A percentile compares a stretch with the other conserved stretches of the same genome.
Evolutionary conservation across 1,140 invertebrate species (phyloP).

Genomic region (Atta colombica): DNA sequence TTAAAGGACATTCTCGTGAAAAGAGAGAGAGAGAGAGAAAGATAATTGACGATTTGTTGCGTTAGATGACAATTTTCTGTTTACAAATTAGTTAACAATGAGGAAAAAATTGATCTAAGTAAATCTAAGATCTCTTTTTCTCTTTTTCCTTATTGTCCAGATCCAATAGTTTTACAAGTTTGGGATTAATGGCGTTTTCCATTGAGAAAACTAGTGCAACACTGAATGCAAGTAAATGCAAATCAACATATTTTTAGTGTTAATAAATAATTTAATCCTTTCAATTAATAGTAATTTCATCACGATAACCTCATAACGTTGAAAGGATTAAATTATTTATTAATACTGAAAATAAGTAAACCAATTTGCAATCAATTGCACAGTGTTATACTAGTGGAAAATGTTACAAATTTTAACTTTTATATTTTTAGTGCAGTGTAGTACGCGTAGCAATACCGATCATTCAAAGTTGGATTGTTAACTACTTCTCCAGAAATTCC

Average conservation of each 20-base stretch:
- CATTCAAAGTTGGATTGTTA: slow-evolving; percentile 87
- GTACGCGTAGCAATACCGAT: slow-evolving; percentile 85
- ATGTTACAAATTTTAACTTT: not conserved
- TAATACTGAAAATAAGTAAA: too few species aligned
- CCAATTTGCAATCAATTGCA: too few species aligned
- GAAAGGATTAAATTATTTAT: too few species aligned
- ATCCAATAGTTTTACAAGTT: too few species aligned
- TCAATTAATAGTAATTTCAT: too few species aligned
- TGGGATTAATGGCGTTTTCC: too few species aligned
- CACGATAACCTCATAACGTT: too few species aligned
- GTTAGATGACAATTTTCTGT: not conserved
- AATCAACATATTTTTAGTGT: too few species aligned
- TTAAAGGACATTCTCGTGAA: not conserved
- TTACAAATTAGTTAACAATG: not conserved
- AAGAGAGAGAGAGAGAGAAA: not conserved
- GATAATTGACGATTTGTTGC: not conserved
- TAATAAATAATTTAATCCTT: too few species aligned
- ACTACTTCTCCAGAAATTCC: slow-evolving; percentile 85
- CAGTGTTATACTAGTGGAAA: too few species aligned
- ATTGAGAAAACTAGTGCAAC: too few species aligned
- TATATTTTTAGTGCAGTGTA: not conserved
- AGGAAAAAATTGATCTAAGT: not conserved
- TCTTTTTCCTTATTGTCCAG: not conserved
- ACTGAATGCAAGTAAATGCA: too few species aligned
- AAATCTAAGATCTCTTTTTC: not conserved